Evolutionary conservation across 2,797 vertebrate genomes (phyloP), one percentile per base, ranked within the genome.

Genomic region (Ambastaia sidthimunki): DNA sequence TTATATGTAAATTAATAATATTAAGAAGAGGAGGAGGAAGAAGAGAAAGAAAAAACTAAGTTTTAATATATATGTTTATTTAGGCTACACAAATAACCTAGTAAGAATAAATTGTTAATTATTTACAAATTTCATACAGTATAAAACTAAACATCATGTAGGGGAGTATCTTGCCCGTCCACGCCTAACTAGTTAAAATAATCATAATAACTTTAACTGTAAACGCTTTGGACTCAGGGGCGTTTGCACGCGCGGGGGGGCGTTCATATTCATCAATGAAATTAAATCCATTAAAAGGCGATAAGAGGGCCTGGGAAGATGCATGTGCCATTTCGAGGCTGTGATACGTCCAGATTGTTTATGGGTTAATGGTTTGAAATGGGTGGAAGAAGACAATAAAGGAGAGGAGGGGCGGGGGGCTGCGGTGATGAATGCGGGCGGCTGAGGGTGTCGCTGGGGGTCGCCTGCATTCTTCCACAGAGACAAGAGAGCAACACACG

Each of bases 381-480:
- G 83, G 84, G 73, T 74, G 86, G 84, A 76, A 66, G 74, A 57
- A 86, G 88, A 89, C 85, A 90, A 89, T 86, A 83, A 83, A 79
- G 74, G 66, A 68, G 59, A 50, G 74, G 18, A 71, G 57, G 80
- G 74, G 78, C 52, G 13, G 59, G 76, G 76, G 74, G 76, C 54
- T 41, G 86, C 78, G 23, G 83, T 83, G 90, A 91, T 92, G 91
- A 91, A 93, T 92, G 84, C 84, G 81, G 66, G 82, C 80, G 84
- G 86, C 80, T 60, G 23, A 78, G 87, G 86, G 87, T 87, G 88
- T 85, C 87, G 77, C 81, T 82, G 90, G 92, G 90, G 89, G 89
- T 89, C 41, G 82, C 71, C 82, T 79, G 87, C 90, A 92, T 92
- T 93, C 90, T 89, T 89, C 77, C 85, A 91, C 88, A 88, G 47